Percentiles rank a stretch among this genome's conserved stretches.
These are phyloP conservation scores for Cataglyphis livida DNA, from an alignment of 2,888 invertebrate genomes.

Conservation along the genomic window DNA sequence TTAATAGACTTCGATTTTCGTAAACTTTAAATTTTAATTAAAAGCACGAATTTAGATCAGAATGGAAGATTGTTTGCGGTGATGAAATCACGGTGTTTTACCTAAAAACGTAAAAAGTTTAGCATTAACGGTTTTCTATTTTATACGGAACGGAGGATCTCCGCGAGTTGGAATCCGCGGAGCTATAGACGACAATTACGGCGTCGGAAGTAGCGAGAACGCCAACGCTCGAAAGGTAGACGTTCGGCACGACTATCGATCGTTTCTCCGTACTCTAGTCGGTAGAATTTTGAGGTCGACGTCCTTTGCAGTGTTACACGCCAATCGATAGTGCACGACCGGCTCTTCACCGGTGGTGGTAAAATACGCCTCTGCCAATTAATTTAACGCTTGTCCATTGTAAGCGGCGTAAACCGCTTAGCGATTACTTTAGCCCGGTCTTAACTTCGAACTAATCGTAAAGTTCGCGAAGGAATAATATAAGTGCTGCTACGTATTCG, in stretches of 20 bases:
- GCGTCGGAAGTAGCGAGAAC: conserved; percentile 59
- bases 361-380: conserved; percentile 55
- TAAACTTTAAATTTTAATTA: not conserved
- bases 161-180: not conserved
- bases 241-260: conserved; percentile 68
- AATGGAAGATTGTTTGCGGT: not conserved
- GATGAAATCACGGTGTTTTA: not conserved
- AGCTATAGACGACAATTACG: conserved; percentile 30
- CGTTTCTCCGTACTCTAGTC: conserved; percentile 66
- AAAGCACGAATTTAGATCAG: not conserved
- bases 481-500: not conserved
- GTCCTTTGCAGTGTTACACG: conserved; percentile 71
- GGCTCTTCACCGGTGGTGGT: conserved; percentile 31
- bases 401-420: not conserved
- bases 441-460: not conserved
- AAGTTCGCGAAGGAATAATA: not conserved
- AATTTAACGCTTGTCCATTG: conserved; percentile 33
- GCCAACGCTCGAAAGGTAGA: conserved; percentile 64
- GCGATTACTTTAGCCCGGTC: not conserved
- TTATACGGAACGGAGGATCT: not conserved
- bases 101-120: not conserved
- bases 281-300: conserved; percentile 73
- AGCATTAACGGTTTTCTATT: not conserved
- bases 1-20: not conserved
- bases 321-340: conserved; percentile 62